A percentile compares a stretch with the other conserved stretches of the same genome.
Evolutionary conservation across 2,113 vertebrate genomes (phyloP).

Genomic region (Benitochromis conjunctus): DNA sequence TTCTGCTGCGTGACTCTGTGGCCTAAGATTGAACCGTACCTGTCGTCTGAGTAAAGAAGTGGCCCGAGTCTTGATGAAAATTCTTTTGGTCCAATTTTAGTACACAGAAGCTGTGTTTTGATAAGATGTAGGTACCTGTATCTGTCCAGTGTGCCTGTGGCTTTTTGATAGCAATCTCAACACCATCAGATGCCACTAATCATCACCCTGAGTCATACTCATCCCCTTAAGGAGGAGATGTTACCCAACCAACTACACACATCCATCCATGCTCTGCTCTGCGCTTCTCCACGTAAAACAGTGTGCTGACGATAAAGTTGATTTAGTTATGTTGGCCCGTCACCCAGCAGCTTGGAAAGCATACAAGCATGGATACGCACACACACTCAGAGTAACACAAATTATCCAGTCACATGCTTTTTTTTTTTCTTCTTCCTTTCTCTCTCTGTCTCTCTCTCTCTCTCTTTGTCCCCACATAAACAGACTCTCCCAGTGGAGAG

Average conservation of each 20-base stretch:
- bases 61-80: neutral
- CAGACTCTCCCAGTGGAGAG: neutral
- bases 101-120: neutral
- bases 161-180: neutral
- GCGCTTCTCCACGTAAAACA: constrained; percentile 35
- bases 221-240: constrained; percentile 5
- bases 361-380: neutral
- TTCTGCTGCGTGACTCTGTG: neutral
- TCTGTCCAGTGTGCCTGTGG: neutral
- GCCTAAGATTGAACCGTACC: neutral
- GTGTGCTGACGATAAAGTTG: constrained; percentile 40
- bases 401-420: constrained; percentile 10
- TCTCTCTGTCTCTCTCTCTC: neutral
- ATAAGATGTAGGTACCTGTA: neutral
- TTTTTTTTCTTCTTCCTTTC: neutral
- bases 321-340: constrained; percentile 54
- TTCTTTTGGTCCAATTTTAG: neutral
- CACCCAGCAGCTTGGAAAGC: constrained; percentile 36
- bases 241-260: constrained; percentile 20
- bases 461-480: constrained; percentile 2
- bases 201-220: constrained; percentile 38
- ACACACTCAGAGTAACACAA: neutral
- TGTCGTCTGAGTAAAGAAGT: neutral
- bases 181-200: constrained; percentile 34
- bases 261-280: neutral